Evolutionary conservation across 1,140 invertebrate genomes (phyloP).

Genomic region (Hylaeus volcanicus): DNA sequence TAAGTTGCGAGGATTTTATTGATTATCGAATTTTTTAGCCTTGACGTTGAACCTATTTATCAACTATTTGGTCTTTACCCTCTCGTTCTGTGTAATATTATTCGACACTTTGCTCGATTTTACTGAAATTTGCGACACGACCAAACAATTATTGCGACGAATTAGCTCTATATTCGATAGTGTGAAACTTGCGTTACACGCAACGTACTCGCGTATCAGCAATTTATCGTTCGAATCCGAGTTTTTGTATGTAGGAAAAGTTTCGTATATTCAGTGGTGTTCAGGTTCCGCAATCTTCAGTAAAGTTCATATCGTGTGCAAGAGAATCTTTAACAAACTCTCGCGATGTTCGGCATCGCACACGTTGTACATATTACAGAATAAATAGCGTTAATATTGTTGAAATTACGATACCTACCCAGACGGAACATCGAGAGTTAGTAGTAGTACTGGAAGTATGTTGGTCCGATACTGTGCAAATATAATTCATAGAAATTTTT

Average conservation of each 20-base stretch:
- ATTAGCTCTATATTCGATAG: neutral
- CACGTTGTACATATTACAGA: conserved; percentile 24
- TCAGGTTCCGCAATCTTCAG: neutral
- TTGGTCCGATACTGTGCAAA: neutral
- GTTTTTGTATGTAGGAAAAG: neutral
- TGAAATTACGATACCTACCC: conserved; percentile 3
- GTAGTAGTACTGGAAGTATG: neutral
- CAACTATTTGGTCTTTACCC: conserved; percentile 11
- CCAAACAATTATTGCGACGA: neutral
- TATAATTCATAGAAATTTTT: neutral
- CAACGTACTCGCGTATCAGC: neutral
- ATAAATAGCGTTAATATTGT: conserved; percentile 18
- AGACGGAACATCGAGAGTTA: neutral
- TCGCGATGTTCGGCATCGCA: conserved; percentile 15
- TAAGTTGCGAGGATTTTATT: neutral
- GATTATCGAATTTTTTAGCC: neutral
- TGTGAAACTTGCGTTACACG: neutral
- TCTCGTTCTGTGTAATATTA: neutral
- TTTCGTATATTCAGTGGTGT: neutral
- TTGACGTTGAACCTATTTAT: neutral
- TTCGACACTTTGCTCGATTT: neutral
- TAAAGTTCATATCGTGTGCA: neutral
- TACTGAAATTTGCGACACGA: neutral
- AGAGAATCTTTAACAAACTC: neutral
- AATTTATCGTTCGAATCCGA: too few species aligned